Evolutionary conservation across 2,113 vertebrate genomes (phyloP), one percentile per base, ranked within the genome.

Genomic region (Leptosomus discolor): DNA sequence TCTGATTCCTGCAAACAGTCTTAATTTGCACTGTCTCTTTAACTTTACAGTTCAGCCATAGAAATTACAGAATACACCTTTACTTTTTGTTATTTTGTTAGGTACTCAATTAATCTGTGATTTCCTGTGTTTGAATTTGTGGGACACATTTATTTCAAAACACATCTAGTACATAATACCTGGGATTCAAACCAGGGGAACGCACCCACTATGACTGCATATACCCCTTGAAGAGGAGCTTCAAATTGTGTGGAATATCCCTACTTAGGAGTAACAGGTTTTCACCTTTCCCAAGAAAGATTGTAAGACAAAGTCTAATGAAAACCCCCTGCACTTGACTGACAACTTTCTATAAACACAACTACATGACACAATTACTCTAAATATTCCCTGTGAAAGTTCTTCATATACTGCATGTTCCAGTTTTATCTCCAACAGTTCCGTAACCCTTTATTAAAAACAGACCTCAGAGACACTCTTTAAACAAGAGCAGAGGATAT

Each of bases 401-500:
- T 92, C 51, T 51, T 58, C 64, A 43, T 24, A 37, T 39, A 46
- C 41, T 77, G 60, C 2, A 3, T 0, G 1, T 73, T 96, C 50
- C 0, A 2, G 69, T 83, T 94, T 93, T 67, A 84, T 88, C 68
- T 94, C 56, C 51, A 74, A 94, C 46, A 94, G 82, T 71, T 93
- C 58, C 0, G 5, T 86, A 92, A 83, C 82, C 75, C 43, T 76
- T 84, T 92, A 96, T 96, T 97, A 96, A 97, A 95, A 96, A 77
- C 21, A 91, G 94, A 89, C 96, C 64, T 90, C 75, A 46, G 92
- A 94, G 90, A 94, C 5, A 1, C 14, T 92, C 56, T 65, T 90
- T 86, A 90, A 93, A 74, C 32, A 79, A 76, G 79, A 94, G 48
- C 69, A 63, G 77, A 92, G 74, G 83, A 83, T 94, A 97, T 97